Conservation (phyloP, 2,797 vertebrate genomes). For the Pseudochirops corinnae region DNA sequence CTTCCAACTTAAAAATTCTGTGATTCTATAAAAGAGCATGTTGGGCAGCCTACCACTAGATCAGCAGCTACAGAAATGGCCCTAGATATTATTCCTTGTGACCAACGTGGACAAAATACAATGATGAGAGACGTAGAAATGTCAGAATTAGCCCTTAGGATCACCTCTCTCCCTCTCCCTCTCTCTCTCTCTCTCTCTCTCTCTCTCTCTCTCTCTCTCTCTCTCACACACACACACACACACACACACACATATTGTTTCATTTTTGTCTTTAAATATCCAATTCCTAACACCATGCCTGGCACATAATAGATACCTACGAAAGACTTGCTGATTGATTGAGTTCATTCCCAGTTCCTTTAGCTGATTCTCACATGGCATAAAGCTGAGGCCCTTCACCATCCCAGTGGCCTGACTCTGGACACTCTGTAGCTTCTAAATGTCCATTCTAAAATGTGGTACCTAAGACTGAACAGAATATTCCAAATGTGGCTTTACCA, state of each 20-base stretch:
- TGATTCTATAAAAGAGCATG: constrained; percentile 5
- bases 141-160: neutral
- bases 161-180: no score
- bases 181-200: no score
- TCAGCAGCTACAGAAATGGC: no score
- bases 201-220: no score
- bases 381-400: neutral
- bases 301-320: neutral
- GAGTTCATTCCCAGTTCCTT: neutral
- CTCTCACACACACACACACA: no score
- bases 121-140: neutral
- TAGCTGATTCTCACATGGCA: neutral
- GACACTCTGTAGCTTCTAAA: neutral
- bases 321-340: neutral
- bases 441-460: neutral
- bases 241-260: neutral
- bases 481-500: neutral
- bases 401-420: neutral
- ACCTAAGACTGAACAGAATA: neutral
- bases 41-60: neutral
- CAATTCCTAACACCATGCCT: neutral
- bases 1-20: neutral
- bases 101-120: neutral
- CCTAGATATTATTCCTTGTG: neutral
- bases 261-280: neutral